Conservation (phyloP, 1,140 invertebrate genomes). For the Bilobella aurantiaca region DNA sequence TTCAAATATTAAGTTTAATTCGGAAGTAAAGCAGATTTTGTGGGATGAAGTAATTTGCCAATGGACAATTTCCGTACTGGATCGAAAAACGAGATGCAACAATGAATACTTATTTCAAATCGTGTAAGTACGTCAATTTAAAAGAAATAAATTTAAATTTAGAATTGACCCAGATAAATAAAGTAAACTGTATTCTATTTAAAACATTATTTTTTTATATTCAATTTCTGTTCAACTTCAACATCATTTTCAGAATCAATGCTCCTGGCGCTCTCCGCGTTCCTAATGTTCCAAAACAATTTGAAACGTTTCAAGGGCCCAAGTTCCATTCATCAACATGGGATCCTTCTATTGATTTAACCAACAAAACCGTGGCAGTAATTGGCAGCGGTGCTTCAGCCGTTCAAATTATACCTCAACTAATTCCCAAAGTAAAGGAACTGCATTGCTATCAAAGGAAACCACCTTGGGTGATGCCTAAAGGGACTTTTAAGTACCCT, state of each 20-base stretch:
- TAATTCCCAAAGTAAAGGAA: constrained; percentile 16
- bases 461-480: constrained; percentile 11
- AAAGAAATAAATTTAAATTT: background rate
- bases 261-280: constrained; percentile 14
- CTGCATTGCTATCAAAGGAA: constrained; percentile 20
- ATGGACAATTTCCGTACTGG: constrained; percentile 14
- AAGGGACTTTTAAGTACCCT: background rate
- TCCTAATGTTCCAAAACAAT: constrained; percentile 21
- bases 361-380: constrained; percentile 20
- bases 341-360: constrained; percentile 13
- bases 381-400: constrained; percentile 25
- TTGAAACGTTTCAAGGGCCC: constrained; percentile 11
- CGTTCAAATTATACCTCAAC: constrained; percentile 23
- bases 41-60: constrained; percentile 16
- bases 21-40: constrained; percentile 10
- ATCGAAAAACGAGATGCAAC: background rate
- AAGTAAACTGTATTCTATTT: no score
- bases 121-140: constrained; percentile 18
- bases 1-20: constrained; percentile 13
- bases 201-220: no score
- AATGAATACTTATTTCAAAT: constrained; percentile 1
- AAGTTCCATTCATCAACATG: constrained; percentile 22
- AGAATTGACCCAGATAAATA: no score
- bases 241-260: constrained; percentile 14
- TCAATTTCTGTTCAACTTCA: background rate